Percentiles rank a stretch among this genome's conserved stretches.
These are phyloP conservation scores for Orientallactaga sibirica DNA, from an alignment of 2,797 vertebrate species.

Conservation along the genomic window DNA sequence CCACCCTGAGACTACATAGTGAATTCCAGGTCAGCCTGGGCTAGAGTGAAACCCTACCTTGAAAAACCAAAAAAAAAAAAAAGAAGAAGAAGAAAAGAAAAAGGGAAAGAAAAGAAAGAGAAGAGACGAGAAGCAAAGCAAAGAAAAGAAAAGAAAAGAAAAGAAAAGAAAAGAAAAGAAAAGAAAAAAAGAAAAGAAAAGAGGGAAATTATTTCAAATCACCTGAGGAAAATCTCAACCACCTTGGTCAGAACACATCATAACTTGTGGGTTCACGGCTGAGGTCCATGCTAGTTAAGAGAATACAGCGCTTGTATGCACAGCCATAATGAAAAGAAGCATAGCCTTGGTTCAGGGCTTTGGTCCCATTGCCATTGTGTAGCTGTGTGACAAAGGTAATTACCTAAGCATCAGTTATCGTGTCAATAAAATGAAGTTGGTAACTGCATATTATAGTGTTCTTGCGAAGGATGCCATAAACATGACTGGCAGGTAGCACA, in stretches of 20 bases:
- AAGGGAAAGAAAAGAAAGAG: too few species aligned
- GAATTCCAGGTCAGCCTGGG: too few species aligned
- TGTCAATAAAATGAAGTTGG: constrained; percentile 7
- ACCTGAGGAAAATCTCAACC: constrained; percentile 7
- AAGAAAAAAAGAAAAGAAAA: not conserved
- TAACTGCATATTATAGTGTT: not conserved
- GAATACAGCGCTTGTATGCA: not conserved
- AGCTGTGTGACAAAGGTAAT: not conserved
- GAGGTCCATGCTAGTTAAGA: not conserved
- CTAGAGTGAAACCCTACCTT: too few species aligned
- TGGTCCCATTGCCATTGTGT: not conserved
- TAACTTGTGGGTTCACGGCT: not conserved
- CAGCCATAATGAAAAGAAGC: not conserved
- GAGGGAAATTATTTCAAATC: not conserved
- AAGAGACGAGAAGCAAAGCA: too few species aligned
- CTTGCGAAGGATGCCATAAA: not conserved
- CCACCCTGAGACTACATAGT: too few species aligned
- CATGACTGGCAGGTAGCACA: not conserved
- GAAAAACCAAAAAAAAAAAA: not conserved
- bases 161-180: too few species aligned
- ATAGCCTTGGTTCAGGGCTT: not conserved
- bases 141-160: too few species aligned
- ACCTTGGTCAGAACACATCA: not conserved
- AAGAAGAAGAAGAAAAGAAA: too few species aligned
- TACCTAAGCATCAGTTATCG: not conserved